phyloP scores from a whole-genome alignment of 2,113 vertebrate species.

The Malaclemys terrapin region DNA sequence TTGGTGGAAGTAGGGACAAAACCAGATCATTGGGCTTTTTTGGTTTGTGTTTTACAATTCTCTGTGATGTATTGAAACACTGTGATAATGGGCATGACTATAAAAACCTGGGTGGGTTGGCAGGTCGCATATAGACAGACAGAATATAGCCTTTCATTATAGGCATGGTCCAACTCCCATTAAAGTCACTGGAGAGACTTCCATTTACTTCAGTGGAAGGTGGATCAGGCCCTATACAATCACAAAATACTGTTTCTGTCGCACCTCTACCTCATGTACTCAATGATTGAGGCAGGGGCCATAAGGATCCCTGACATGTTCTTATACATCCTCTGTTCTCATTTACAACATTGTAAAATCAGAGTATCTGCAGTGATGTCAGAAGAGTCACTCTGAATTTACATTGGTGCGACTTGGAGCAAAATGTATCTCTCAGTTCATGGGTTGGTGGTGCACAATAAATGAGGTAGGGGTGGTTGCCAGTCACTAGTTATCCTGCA shows the following conservation, averaged over 20 bases:
- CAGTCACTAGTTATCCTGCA: fast-evolving
- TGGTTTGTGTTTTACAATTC: not conserved
- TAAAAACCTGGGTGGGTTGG: not conserved
- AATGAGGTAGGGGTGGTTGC: not conserved
- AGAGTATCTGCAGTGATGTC: not conserved
- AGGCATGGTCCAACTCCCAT: not conserved
- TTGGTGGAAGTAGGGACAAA: not conserved
- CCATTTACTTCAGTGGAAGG: not conserved
- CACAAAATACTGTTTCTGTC: not conserved
- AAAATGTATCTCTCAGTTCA: not conserved
- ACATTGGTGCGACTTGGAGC: not conserved
- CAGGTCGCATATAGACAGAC: not conserved
- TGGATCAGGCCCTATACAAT: not conserved
- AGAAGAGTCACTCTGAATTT: not conserved
- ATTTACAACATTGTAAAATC: not conserved
- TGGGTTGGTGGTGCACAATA: not conserved
- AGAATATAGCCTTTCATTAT: not conserved
- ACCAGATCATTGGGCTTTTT: not conserved
- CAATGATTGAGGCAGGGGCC: not conserved
- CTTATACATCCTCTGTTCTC: not conserved
- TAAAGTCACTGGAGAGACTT: not conserved
- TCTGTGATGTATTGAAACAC: not conserved
- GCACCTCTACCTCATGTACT: not conserved
- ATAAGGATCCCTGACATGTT: not conserved
- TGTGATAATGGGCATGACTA: not conserved